Conservation (phyloP, 2,797 vertebrate species). For the Falco biarmicus region DNA sequence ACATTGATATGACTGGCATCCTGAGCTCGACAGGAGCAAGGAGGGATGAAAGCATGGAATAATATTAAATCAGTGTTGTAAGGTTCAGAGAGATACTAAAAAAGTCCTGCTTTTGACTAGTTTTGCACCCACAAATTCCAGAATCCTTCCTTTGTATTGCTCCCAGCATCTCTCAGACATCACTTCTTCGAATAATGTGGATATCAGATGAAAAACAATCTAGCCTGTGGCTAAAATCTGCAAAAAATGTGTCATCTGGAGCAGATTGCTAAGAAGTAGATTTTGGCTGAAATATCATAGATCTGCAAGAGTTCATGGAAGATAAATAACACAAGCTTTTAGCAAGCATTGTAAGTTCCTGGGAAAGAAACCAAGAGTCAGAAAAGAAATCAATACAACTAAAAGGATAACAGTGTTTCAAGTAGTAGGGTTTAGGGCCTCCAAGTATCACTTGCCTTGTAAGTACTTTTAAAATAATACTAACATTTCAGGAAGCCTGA, state of each 20-base stretch:
- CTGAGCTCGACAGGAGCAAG: neutral
- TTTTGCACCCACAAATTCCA: neutral
- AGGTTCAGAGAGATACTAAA: neutral
- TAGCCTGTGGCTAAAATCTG: neutral
- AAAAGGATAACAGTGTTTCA: constrained; percentile 9
- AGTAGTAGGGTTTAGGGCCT: neutral
- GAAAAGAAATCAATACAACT: constrained; percentile 50
- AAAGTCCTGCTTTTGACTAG: neutral
- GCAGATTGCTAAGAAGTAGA: neutral
- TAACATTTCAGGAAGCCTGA: neutral
- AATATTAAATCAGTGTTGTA: neutral
- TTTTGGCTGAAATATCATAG: neutral
- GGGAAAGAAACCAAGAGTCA: constrained; percentile 13
- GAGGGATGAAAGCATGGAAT: neutral
- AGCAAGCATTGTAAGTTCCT: constrained; percentile 6
- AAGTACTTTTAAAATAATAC: constrained; percentile 1
- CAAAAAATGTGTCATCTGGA: neutral
- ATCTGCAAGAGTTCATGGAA: neutral
- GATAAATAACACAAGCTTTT: constrained; percentile 30
- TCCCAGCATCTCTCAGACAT: neutral
- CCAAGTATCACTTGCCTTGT: neutral
- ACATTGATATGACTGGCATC: neutral
- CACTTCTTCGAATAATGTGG: neutral
- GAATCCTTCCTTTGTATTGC: neutral
- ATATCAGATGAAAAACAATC: neutral